Conservation (phyloP, 2,888 invertebrate genomes). For the Colostygia pectinataria region DNA sequence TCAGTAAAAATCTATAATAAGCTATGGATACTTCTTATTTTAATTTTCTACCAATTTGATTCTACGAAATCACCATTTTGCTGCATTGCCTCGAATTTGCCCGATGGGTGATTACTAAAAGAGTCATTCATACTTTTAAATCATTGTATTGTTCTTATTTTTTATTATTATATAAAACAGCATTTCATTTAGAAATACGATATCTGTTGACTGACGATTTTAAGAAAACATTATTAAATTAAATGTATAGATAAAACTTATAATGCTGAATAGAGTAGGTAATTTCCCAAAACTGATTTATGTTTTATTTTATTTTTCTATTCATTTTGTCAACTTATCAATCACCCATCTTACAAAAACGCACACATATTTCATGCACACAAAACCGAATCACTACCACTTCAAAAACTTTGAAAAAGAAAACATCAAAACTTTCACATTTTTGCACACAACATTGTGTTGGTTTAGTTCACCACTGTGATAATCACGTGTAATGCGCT, state of each 20-base stretch:
- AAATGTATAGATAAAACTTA: too few relatives aligned
- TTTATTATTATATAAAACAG: too few relatives aligned
- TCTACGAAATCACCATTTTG: slow-evolving; percentile 27
- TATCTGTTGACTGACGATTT: too few relatives aligned
- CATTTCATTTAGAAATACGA: too few relatives aligned
- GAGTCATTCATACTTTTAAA: neutral
- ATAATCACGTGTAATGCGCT: too few relatives aligned
- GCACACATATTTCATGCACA: neutral
- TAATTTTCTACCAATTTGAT: slow-evolving; percentile 12
- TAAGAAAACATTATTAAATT: too few relatives aligned
- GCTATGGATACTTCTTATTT: slow-evolving; percentile 18
- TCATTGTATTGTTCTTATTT: too few relatives aligned
- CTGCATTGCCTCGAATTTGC: neutral
- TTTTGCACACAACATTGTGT: neutral
- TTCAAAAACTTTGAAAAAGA: slow-evolving; percentile 12
- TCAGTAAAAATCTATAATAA: slow-evolving; percentile 20
- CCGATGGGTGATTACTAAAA: slow-evolving; percentile 11
- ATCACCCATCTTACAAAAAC: slow-evolving; percentile 18
- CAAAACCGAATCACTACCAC: slow-evolving; percentile 13
- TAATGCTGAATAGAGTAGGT: too few relatives aligned
- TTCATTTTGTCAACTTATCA: neutral
- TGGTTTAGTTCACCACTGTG: slow-evolving; percentile 1
- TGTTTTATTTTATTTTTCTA: neutral
- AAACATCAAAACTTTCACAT: slow-evolving; percentile 22
- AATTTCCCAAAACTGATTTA: too few relatives aligned